Evolutionary conservation across 2,888 invertebrate species (phyloP).

Genomic region (Eupeodes luniger): DNA sequence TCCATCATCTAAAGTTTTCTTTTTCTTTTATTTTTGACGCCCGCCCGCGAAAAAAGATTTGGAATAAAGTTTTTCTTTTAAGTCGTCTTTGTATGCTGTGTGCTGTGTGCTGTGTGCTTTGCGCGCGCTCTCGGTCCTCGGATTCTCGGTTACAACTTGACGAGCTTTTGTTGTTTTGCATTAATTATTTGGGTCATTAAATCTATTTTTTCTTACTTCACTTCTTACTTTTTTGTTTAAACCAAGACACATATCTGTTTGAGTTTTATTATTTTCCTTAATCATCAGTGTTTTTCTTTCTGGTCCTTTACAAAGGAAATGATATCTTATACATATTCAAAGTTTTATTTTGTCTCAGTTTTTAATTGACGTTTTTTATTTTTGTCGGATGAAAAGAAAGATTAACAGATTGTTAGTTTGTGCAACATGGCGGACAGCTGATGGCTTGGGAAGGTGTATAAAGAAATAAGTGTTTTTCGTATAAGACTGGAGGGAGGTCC

Average conservation of each 20-base stretch:
- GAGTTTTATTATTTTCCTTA: conserved; percentile 38
- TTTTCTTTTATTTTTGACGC: conserved; percentile 37
- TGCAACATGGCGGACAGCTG: too few relatives aligned
- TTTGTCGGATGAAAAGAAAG: background rate
- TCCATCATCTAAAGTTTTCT: conserved; percentile 13
- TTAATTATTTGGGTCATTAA: conserved; percentile 75
- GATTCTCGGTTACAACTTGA: conserved; percentile 64
- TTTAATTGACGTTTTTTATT: background rate
- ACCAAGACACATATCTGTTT: conserved; percentile 50
- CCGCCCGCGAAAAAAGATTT: conserved; percentile 51
- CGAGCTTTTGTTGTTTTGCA: conserved; percentile 72
- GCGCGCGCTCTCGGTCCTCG: conserved; percentile 28
- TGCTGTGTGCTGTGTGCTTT: too few relatives aligned
- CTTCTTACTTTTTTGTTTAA: background rate
- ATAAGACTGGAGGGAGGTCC: too few relatives aligned
- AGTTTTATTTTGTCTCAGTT: background rate
- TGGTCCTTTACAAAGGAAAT: conserved; percentile 9
- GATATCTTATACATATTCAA: conserved; percentile 4
- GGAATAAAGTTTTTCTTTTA: conserved; percentile 52
- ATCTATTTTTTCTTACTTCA: conserved; percentile 17
- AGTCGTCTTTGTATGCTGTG: conserved; percentile 40
- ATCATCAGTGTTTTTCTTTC: conserved; percentile 52
- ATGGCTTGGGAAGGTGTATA: too few relatives aligned
- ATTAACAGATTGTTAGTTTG: background rate
- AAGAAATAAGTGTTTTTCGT: too few relatives aligned